Percentiles rank a stretch among this genome's conserved stretches.
These are phyloP conservation scores for Mustelus asterias DNA, from an alignment of 2,113 vertebrate genomes.

Conservation along the genomic window DNA sequence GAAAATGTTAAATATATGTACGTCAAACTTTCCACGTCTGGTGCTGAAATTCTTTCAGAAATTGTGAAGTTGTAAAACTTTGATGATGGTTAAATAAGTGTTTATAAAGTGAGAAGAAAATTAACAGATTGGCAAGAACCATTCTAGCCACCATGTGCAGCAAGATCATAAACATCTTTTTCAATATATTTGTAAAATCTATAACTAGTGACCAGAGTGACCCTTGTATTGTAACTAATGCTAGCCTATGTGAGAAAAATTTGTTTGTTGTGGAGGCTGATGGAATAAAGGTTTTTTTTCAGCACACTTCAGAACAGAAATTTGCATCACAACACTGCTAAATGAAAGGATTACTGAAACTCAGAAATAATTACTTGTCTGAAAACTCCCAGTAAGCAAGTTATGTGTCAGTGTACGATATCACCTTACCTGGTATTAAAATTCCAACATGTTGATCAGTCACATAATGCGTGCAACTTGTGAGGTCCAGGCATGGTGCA, in stretches of 20 bases:
- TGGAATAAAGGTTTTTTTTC: neutral
- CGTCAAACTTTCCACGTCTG: no score
- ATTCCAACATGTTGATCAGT: neutral
- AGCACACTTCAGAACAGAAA: neutral
- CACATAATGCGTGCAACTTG: neutral
- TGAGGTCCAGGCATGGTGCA: constrained; percentile 1
- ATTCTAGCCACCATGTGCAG: neutral
- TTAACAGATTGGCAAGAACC: neutral
- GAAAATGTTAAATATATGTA: no score
- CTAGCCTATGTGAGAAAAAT: neutral
- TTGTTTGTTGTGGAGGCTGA: neutral
- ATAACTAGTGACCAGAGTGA: neutral
- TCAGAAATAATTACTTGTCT: neutral
- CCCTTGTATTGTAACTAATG: neutral
- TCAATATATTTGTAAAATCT: neutral
- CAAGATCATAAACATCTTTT: neutral
- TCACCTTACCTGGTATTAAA: neutral
- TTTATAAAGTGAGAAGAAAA: neutral
- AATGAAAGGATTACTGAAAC: neutral
- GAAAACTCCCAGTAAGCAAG: neutral
- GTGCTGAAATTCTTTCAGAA: neutral
- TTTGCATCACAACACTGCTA: neutral
- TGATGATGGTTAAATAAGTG: neutral
- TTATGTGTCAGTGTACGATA: neutral
- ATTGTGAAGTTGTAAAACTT: neutral